phyloP scores from a whole-genome alignment of 2,888 invertebrate species.

The Ommatoiulus sabulosus region DNA sequence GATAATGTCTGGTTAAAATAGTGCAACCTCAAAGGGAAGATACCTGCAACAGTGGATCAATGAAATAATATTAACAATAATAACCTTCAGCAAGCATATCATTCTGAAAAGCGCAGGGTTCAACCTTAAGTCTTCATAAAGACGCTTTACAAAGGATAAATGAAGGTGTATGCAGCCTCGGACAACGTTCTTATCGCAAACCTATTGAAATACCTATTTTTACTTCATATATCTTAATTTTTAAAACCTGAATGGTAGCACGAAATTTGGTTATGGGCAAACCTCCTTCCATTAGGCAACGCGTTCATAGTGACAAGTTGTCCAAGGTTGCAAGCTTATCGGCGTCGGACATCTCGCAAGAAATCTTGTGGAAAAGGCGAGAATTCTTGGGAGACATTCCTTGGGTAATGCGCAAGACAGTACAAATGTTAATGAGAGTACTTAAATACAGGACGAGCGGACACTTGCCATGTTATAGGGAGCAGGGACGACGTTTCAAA shows the following conservation, averaged over 20 bases:
- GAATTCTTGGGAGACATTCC: background rate
- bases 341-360: too few relatives aligned
- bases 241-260: too few relatives aligned
- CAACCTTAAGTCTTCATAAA: background rate
- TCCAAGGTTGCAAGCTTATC: too few relatives aligned
- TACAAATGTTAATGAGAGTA: background rate
- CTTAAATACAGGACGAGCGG: background rate
- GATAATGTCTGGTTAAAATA: background rate
- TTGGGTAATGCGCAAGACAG: background rate
- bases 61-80: background rate
- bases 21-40: background rate
- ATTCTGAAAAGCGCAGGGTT: background rate
- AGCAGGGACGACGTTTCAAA: background rate
- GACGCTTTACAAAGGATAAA: background rate
- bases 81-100: background rate
- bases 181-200: too few relatives aligned
- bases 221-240: too few relatives aligned
- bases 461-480: background rate
- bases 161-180: background rate
- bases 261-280: too few relatives aligned
- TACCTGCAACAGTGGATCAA: background rate
- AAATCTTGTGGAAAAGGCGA: background rate
- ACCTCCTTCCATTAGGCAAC: too few relatives aligned
- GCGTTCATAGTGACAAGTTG: too few relatives aligned
- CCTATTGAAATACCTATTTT: too few relatives aligned